Percentiles rank a stretch among this genome's conserved stretches.
Evolutionary conservation across 2,888 invertebrate species (phyloP).

Genomic region (Drosophila recens): DNA sequence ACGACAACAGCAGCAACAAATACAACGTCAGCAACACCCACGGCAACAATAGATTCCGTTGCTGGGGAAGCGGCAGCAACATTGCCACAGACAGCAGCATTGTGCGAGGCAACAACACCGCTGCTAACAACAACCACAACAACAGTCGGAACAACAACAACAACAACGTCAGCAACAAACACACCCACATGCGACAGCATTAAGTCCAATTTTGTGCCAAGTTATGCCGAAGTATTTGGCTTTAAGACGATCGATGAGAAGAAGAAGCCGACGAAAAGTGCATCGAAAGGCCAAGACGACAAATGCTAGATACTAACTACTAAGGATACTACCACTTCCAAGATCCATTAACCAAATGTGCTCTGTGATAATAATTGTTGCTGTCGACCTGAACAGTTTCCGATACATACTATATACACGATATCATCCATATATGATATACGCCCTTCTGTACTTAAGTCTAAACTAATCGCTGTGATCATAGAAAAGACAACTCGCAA

Average conservation of each 20-base stretch:
- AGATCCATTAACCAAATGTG: slow-evolving; percentile 54
- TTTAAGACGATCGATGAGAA: slow-evolving; percentile 69
- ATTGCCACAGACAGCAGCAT: slow-evolving; percentile 28
- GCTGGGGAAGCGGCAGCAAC: slow-evolving; percentile 33
- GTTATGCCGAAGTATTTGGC: slow-evolving; percentile 73
- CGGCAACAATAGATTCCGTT: slow-evolving; percentile 45
- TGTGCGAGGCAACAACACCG: slow-evolving; percentile 59
- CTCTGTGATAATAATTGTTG: slow-evolving; percentile 75
- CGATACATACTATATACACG: background rate
- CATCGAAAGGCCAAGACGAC: slow-evolving; percentile 48
- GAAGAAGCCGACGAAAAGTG: slow-evolving; percentile 51
- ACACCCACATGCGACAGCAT: slow-evolving; percentile 64
- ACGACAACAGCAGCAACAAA: slow-evolving; percentile 35
- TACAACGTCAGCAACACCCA: slow-evolving; percentile 24
- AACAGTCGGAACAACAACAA: slow-evolving; percentile 20
- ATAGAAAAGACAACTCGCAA: slow-evolving; percentile 53
- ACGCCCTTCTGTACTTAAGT: slow-evolving; percentile 50
- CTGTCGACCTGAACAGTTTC: slow-evolving; percentile 27
- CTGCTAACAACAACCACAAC: slow-evolving; percentile 38
- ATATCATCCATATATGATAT: slow-evolving; percentile 15
- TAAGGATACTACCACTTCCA: background rate
- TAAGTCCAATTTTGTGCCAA: slow-evolving; percentile 73
- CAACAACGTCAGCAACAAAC: slow-evolving; percentile 32
- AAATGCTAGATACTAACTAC: slow-evolving; percentile 42
- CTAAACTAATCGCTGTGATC: slow-evolving; percentile 71